Evolutionary conservation across 2,888 invertebrate species (phyloP), one percentile per base, ranked within the genome.

Genomic region (Eristalis intricaria): DNA sequence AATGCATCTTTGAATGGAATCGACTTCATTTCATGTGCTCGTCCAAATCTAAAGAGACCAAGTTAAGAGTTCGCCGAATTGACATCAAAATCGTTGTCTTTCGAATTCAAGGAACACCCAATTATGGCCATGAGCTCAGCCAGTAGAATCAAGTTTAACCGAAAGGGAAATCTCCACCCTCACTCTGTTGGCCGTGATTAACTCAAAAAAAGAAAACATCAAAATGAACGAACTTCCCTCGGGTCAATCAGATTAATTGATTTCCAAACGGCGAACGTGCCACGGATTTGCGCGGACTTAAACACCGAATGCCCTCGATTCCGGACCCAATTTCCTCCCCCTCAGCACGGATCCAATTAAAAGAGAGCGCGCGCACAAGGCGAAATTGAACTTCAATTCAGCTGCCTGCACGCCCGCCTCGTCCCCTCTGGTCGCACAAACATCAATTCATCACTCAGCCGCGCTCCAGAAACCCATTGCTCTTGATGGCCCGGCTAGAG

Each of bases 401-500:
- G 40, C 56, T 40, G 29, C 69, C 43, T 50, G 22, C n/a, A n/a
- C n/a, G n/a, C n/a, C n/a, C n/a, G n/a, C n/a, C 65, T 35, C 70
- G 13, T 58, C 70, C 38, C 66, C 22, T 38, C 56, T 13, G 35
- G 50, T 19, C 50, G 3, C 19, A 50, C 50, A 50, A 50, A 50
- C n/a, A 8, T 5, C 5, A n/a, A 29, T 22, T 11, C 61, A 23
- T 26, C 35, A 19, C 65, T 29, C 43, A 4, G 10, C 15, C 19
- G 29, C 79, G 75, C 63, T 79, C 86, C 75, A 83, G 82, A 86
- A 82, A 83, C 79, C 68, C 64, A 87, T 79, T 87, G 87, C 83
- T 87, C 76, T 80, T 87, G 79, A 73, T 84, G 73, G 64, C 50
- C 19, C 50, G 64, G 64, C 68, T 65, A 32, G 22, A 74, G 68